Base-by-base conservation (phyloP, 2,797 vertebrate genomes). In the Coranthus polyacanthus region DNA sequence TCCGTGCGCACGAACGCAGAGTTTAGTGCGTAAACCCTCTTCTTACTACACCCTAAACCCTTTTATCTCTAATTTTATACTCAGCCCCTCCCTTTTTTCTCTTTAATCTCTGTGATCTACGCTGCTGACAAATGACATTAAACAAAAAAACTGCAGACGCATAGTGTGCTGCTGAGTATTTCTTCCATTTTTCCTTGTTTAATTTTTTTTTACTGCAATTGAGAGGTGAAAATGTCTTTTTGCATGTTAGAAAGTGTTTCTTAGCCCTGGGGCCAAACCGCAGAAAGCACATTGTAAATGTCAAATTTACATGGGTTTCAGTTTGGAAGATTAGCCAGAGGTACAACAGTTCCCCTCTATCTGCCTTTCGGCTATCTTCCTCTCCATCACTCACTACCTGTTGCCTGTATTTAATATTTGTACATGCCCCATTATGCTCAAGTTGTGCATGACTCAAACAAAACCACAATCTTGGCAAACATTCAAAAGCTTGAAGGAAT, bases 21-120 rank as follows among this genome's bases (percentile, higher is more conserved):
- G 44, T 71, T 75, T 45, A 65, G 42, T 8, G 52, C 55, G 63
- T 63, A 72, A 78, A 84, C 59, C 62, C 3, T 6, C 6, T 50
- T 83, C 85, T 72, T 39, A 79, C 81, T 83, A 79, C 86, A 82
- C 84, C 86, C 83, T 74, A 55, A 87, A 88, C 85, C 86, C 72
- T 88, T 88, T 89, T 85, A 84, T 88, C 82, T 89, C 44, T 67
- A 41, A 77, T 77, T 82, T 85, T 65, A 72, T 60, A 63, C 26
- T 50, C 41, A 34, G 61, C 76, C 56, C 79, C 75, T 79, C 86
- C 88, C 67, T 81, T 81, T 83, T 72, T 50, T 75, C 44, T 66
- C 62, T 78, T 68, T 78, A 72, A 88, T 88, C 80, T 78, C 43
- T 68, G 51, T 86, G 75, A 86, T 85, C 75, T 66, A 34, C 6